Evolutionary conservation across 2,797 vertebrate species (phyloP).

Genomic region (Benthosema pterotum): DNA sequence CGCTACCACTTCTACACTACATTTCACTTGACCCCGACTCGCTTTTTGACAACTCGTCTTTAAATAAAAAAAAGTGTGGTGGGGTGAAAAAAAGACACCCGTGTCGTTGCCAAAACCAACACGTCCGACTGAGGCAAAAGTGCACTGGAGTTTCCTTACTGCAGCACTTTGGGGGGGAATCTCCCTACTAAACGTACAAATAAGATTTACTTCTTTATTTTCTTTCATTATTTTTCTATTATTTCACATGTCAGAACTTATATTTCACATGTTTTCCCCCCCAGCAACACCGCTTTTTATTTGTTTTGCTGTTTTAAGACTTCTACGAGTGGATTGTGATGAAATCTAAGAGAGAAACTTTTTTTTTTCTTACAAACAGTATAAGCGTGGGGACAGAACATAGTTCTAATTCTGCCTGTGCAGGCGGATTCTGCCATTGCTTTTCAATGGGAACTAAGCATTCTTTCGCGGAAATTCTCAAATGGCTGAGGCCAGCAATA

Average conservation of each 20-base stretch:
- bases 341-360: too few species aligned
- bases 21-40: slow-evolving; percentile 66
- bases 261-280: slow-evolving; percentile 38
- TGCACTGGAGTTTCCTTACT: slow-evolving; percentile 52
- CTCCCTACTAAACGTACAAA: slow-evolving; percentile 50
- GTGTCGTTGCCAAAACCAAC: slow-evolving; percentile 69
- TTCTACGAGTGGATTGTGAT: neutral
- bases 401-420: too few species aligned
- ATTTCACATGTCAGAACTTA: slow-evolving; percentile 57
- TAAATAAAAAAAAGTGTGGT: slow-evolving; percentile 58
- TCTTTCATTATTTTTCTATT: slow-evolving; percentile 64
- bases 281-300: slow-evolving; percentile 33
- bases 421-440: too few species aligned
- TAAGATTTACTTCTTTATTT: slow-evolving; percentile 73
- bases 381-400: too few species aligned
- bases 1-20: slow-evolving; percentile 52
- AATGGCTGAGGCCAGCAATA: too few species aligned
- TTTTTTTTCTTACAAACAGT: too few species aligned
- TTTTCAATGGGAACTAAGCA: too few species aligned
- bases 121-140: slow-evolving; percentile 50
- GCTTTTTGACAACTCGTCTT: slow-evolving; percentile 68
- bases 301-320: slow-evolving; percentile 23
- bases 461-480: too few species aligned
- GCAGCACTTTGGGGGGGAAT: too few species aligned
- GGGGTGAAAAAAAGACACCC: slow-evolving; percentile 25